Evolutionary conservation across 2,888 invertebrate genomes (phyloP).

Genomic region (Netelia inedita): DNA sequence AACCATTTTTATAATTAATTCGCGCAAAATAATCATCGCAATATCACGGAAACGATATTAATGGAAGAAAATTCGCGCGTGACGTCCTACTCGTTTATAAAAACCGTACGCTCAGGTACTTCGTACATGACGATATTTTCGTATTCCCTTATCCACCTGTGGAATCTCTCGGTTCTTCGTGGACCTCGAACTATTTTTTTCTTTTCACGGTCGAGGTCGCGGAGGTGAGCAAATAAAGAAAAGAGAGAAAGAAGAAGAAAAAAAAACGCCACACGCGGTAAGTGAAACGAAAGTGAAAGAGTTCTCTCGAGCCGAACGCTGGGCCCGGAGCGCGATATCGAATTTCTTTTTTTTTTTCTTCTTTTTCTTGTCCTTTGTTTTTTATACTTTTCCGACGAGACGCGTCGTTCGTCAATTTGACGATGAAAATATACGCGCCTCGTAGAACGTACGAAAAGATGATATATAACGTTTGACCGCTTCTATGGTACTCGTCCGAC

Average conservation of each 20-base stretch:
- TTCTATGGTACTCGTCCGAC: constrained; percentile 17
- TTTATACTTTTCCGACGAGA: neutral
- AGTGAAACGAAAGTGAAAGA: constrained; percentile 56
- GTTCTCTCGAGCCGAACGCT: constrained; percentile 47
- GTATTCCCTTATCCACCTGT: constrained; percentile 30
- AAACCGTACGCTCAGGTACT: neutral
- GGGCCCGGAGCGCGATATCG: constrained; percentile 22
- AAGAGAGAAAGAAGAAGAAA: constrained; percentile 1
- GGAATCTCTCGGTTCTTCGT: neutral
- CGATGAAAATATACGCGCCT: neutral
- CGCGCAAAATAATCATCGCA: too few species aligned
- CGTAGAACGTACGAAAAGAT: neutral
- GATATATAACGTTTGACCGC: constrained; percentile 8
- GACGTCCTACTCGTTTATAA: neutral
- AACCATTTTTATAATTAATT: too few species aligned
- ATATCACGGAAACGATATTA: too few species aligned
- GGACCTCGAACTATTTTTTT: constrained; percentile 5
- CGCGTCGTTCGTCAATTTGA: neutral
- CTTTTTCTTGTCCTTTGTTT: neutral
- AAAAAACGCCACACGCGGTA: neutral
- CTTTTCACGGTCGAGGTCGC: constrained; percentile 55
- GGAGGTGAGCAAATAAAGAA: constrained; percentile 40
- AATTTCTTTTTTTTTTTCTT: constrained; percentile 47
- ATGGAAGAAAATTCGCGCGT: too few species aligned
- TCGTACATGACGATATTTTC: neutral